phyloP scores from a whole-genome alignment of 1,140 invertebrate species.

The Drosophila prosaltans region DNA sequence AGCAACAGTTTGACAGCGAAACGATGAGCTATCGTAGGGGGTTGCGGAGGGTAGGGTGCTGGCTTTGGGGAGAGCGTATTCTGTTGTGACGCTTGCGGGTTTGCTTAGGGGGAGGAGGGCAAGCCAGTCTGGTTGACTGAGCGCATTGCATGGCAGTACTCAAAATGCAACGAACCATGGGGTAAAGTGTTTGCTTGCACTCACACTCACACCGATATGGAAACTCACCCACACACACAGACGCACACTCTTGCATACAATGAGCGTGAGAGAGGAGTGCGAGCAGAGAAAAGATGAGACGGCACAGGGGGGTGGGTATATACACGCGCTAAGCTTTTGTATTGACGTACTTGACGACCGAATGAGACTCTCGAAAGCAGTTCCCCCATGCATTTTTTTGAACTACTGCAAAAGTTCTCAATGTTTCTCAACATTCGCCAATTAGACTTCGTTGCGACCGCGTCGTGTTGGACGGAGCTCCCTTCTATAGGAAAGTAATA shows the following conservation, averaged over 20 bases:
- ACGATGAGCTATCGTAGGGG: background rate
- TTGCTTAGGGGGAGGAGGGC: background rate
- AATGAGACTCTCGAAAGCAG: slow-evolving; percentile 36
- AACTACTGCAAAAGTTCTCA: slow-evolving; percentile 16
- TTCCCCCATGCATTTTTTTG: slow-evolving; percentile 21
- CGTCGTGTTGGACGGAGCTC: slow-evolving; percentile 34
- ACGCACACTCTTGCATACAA: no score
- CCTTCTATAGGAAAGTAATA: background rate
- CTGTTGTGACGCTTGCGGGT: background rate
- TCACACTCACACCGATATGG: slow-evolving; percentile 2
- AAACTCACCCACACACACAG: slow-evolving; percentile 18
- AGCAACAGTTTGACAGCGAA: slow-evolving; percentile 62
- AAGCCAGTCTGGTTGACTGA: slow-evolving; percentile 31
- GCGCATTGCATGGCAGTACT: slow-evolving; percentile 44
- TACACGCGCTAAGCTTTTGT: slow-evolving; percentile 59
- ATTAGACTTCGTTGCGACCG: slow-evolving; percentile 53
- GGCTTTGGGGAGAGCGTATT: slow-evolving; percentile 8
- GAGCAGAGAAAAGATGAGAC: background rate
- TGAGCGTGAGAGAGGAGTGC: slow-evolving; percentile 10
- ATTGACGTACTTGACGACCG: slow-evolving; percentile 61
- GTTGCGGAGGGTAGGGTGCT: background rate
- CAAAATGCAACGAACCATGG: slow-evolving; percentile 62
- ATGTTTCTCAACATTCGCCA: slow-evolving; percentile 47
- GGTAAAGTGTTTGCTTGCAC: slow-evolving; percentile 47
- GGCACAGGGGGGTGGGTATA: background rate